Base-by-base conservation (phyloP, 1,140 invertebrate species). In the Muscidifurax raptorellus region DNA sequence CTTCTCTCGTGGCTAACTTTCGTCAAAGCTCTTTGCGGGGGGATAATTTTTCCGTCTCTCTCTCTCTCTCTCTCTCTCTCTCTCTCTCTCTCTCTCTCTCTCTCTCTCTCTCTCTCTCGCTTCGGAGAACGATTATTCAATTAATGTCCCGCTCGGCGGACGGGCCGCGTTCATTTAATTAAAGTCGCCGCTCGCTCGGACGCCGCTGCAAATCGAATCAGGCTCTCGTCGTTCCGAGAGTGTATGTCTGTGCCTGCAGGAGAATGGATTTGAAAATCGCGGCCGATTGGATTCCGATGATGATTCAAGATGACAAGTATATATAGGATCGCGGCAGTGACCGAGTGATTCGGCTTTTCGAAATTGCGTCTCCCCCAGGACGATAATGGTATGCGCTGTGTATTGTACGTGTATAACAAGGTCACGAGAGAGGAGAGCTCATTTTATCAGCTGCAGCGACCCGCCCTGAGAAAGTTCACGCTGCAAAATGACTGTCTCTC, bases 151-250 rank as follows among this genome's bases (percentile, higher is more conserved):
- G 22, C 40, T n/a, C n/a, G n/a, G 59, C 47, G 44, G n/a, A 67
- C 64, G 79, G 40, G 75, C 75, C 83, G 86, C 87, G n/a, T n/a
- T 89, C 86, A 86, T 89, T 89, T 89, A 86, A 89, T 89, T 88
- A 89, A 87, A 83, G 86, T 59, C 52, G 52, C 52, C 52, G 22
- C 86, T 82, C 76, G 67, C 77, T 85, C 82, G 86, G 84, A 81
- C 69, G 69, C 40, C 71, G 30, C 36, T 18, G 44, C 74, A 72
- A 84, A 84, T 84, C 83, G 77, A 84, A 84, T 84, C 77, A 71
- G 78, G 25, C 40, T 80, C 85, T 52, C 32, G 9, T 44, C 52
- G 3, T 44, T 27, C 32, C 64, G 72, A 25, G 82, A 13, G 9
- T 67, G 4, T 27, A 2, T 52, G 36, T 64, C 36, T 69, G 64